Percentiles rank a stretch among this genome's conserved stretches.
Conservation (phyloP, 1,140 invertebrate genomes). For the Formica selysi region DNA sequence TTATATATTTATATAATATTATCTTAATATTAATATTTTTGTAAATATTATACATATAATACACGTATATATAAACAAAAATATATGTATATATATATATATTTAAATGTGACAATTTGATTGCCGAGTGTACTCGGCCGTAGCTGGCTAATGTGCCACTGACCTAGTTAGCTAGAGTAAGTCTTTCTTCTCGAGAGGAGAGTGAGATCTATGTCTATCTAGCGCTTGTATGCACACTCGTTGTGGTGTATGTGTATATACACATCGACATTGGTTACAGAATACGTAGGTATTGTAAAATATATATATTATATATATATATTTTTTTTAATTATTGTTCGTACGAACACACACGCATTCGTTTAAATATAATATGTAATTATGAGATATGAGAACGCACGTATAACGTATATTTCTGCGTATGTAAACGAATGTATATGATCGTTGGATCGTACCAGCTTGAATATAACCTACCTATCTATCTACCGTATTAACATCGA, state of each 20-base stretch:
- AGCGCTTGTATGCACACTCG: slow-evolving; percentile 37
- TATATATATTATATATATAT: no score
- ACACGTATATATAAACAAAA: slow-evolving; percentile 65
- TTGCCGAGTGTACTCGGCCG: slow-evolving; percentile 82
- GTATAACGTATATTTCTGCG: not conserved
- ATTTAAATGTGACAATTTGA: slow-evolving; percentile 83
- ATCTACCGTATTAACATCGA: slow-evolving; percentile 73
- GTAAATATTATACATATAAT: no score
- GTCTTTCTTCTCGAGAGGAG: slow-evolving; percentile 83
- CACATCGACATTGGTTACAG: not conserved
- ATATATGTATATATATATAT: slow-evolving; percentile 80
- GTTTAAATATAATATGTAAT: no score
- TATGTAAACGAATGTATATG: slow-evolving; percentile 12
- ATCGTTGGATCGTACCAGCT: slow-evolving; percentile 45
- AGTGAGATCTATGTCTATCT: slow-evolving; percentile 72
- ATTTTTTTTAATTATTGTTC: no score
- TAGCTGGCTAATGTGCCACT: slow-evolving; percentile 84
- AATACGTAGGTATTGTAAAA: not conserved
- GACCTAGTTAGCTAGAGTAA: slow-evolving; percentile 85
- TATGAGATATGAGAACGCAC: no score
- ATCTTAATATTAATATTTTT: no score
- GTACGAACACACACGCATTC: no score
- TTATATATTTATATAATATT: no score
- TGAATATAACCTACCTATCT: slow-evolving; percentile 69
- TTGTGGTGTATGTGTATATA: slow-evolving; percentile 32